Percentiles rank a stretch among this genome's conserved stretches.
phyloP scores from a whole-genome alignment of 2,888 invertebrate genomes.

The Cryptocheilus praepositus region DNA sequence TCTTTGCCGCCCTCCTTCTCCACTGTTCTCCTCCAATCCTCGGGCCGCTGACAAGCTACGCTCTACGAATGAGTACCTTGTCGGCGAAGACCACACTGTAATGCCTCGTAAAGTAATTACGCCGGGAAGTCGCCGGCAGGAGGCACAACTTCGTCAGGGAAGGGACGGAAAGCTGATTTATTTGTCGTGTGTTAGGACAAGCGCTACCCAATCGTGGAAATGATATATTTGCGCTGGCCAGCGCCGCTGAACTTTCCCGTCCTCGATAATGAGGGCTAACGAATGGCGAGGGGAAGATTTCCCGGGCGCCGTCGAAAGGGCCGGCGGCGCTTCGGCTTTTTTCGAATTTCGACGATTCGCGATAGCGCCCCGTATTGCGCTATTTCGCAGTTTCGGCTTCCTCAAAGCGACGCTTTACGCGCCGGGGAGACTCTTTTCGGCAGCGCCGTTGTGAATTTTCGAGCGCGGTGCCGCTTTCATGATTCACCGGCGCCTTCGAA shows the following conservation, averaged over 20 bases:
- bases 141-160: slow-evolving; percentile 34
- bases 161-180: slow-evolving; percentile 49
- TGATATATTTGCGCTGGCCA: slow-evolving; percentile 17
- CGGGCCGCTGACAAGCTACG: slow-evolving; percentile 43
- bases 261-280: slow-evolving; percentile 17
- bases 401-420: too few species aligned
- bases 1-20: neutral
- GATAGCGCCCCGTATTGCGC: too few species aligned
- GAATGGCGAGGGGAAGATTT: neutral
- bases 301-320: neutral
- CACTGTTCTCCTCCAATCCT: neutral
- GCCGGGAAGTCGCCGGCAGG: slow-evolving; percentile 35
- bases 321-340: too few species aligned
- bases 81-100: slow-evolving; percentile 39
- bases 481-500: neutral
- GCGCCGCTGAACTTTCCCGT: slow-evolving; percentile 11
- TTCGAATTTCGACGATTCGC: too few species aligned
- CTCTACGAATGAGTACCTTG: slow-evolving; percentile 34
- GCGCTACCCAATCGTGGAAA: slow-evolving; percentile 4
- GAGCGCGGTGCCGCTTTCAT: neutral
- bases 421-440: too few species aligned
- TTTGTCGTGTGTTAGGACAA: slow-evolving; percentile 39
- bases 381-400: too few species aligned
- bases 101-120: slow-evolving; percentile 63
- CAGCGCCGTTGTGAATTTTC: too few species aligned